These are phyloP conservation scores for Thomomys bottae DNA, from an alignment of 2,113 vertebrate species.

Conservation along the genomic window DNA sequence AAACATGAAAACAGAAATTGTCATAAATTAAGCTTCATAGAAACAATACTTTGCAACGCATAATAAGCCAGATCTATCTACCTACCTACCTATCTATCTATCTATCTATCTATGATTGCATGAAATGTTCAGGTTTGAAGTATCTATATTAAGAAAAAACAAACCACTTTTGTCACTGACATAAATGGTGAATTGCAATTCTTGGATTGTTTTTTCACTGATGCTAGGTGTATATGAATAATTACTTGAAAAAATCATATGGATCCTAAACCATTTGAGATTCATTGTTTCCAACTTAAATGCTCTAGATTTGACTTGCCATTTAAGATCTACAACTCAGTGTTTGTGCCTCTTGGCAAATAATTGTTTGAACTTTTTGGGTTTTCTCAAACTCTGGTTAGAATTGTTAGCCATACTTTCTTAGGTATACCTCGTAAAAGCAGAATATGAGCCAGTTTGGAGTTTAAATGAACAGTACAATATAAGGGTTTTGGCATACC, in stretches of 20 bases:
- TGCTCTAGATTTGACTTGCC: background rate
- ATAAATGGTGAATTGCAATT: conserved; percentile 14
- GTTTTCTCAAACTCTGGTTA: background rate
- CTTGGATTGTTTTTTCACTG: background rate
- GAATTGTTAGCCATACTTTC: background rate
- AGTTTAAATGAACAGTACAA: background rate
- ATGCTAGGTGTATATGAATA: background rate
- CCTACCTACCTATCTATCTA: too few relatives aligned
- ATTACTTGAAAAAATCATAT: conserved; percentile 12
- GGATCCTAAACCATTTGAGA: background rate
- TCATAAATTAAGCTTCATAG: conserved; percentile 4
- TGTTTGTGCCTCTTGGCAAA: background rate
- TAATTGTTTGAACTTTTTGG: background rate
- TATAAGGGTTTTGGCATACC: conserved; percentile 11
- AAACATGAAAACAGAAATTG: background rate
- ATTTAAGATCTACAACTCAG: background rate
- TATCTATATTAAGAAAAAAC: background rate
- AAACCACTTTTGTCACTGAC: background rate
- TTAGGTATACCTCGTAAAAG: background rate
- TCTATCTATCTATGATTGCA: background rate
- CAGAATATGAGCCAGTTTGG: conserved; percentile 2
- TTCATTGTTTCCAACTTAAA: background rate
- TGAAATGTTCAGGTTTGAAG: conserved; percentile 34
- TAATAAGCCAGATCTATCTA: background rate
- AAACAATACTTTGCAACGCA: background rate